Evolutionary conservation across 2,888 invertebrate genomes (phyloP).

Genomic region (Lasioglossum figueresi): DNA sequence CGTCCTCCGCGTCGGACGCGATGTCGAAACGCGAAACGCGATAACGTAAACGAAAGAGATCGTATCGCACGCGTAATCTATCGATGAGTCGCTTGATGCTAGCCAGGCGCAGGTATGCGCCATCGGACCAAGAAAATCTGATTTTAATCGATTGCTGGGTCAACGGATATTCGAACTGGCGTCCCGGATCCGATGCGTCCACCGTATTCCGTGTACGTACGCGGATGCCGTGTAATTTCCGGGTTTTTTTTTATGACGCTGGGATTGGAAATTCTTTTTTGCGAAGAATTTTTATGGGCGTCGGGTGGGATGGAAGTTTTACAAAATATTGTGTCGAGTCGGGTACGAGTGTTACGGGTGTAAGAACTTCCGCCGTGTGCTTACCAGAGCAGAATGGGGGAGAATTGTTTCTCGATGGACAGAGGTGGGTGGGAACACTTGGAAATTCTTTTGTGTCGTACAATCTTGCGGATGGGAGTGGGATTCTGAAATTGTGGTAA

Average conservation of each 20-base stretch:
- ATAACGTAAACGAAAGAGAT: slow-evolving; percentile 43
- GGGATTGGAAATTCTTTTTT: background rate
- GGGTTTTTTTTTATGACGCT: background rate
- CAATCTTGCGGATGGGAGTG: background rate
- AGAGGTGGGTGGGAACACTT: background rate
- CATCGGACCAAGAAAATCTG: background rate
- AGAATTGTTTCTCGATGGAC: background rate
- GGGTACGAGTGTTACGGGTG: background rate
- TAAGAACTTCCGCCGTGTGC: background rate
- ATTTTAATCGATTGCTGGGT: background rate
- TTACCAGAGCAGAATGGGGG: background rate
- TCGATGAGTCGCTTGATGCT: slow-evolving; percentile 49
- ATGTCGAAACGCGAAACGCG: slow-evolving; percentile 32
- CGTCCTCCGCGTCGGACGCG: background rate
- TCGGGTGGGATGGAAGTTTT: background rate
- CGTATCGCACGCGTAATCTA: slow-evolving; percentile 38
- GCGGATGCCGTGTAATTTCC: background rate
- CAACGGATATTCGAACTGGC: background rate
- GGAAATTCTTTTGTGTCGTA: background rate
- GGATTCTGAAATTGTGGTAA: too few species aligned
- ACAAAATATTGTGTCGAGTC: background rate
- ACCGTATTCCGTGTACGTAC: background rate
- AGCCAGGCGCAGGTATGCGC: background rate
- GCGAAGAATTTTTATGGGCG: background rate
- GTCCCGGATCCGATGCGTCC: background rate